Evolutionary conservation across 2,888 invertebrate species (phyloP).

Genomic region (Neoscelio sp.): DNA sequence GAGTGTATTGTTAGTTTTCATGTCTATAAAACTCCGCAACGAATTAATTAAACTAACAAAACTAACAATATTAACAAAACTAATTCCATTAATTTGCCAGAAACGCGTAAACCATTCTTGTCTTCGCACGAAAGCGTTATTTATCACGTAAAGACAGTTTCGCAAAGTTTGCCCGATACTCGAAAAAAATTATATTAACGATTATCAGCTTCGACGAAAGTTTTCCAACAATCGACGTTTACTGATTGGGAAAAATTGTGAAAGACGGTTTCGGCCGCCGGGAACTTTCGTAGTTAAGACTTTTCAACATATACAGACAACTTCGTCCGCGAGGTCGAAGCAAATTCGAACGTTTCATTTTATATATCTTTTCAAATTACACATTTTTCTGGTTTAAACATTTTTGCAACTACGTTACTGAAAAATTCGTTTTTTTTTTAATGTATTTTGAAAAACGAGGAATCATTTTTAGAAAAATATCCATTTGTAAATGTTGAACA

Average conservation of each 20-base stretch:
- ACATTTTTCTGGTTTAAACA: slow-evolving; percentile 1
- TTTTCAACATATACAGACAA: slow-evolving; percentile 18
- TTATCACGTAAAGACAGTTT: no score
- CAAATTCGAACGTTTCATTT: no score
- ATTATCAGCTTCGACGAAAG: not conserved
- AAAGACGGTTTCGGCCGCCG: slow-evolving; percentile 8
- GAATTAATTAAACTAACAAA: no score
- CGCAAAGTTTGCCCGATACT: no score
- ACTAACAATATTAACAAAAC: no score
- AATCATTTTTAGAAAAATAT: slow-evolving; percentile 16
- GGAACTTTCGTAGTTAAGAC: slow-evolving; percentile 26
- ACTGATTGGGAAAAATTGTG: slow-evolving; percentile 5
- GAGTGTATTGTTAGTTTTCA: no score
- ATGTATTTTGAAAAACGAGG: not conserved
- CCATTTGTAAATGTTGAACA: slow-evolving; percentile 23
- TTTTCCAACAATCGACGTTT: slow-evolving; percentile 11
- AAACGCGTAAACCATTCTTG: not conserved
- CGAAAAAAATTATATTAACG: not conserved
- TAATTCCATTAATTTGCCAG: no score
- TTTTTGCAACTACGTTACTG: no score
- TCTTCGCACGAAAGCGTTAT: not conserved
- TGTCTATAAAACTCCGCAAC: no score
- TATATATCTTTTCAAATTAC: no score
- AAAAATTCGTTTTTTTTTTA: no score
- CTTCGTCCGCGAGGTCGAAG: slow-evolving; percentile 1